These are phyloP conservation scores for Acanthosepion lycidas DNA, from an alignment of 2,888 invertebrate genomes.

Conservation along the genomic window DNA sequence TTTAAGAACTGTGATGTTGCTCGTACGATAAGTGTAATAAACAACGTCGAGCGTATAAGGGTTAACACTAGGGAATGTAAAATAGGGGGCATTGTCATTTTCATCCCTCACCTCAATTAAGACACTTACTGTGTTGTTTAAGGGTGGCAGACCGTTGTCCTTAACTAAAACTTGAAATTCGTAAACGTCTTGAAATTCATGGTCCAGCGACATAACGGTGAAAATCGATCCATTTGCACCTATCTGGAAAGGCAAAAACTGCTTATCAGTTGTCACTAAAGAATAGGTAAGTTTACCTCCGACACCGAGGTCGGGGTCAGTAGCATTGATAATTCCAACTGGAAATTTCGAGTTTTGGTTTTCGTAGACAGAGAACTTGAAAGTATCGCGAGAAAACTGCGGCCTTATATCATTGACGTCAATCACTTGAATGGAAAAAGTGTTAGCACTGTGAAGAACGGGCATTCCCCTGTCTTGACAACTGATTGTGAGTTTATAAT, in stretches of 20 bases:
- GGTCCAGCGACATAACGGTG: background rate
- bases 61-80: background rate
- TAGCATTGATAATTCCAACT: background rate
- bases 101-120: background rate
- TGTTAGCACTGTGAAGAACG: background rate
- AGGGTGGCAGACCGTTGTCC: background rate
- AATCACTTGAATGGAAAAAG: background rate
- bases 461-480: background rate
- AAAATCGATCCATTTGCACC: background rate
- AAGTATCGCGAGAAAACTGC: background rate
- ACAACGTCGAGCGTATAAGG: background rate
- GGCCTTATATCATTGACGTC: background rate
- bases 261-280: background rate
- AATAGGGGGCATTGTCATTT: background rate
- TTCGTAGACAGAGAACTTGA: background rate
- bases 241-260: background rate
- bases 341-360: background rate
- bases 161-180: background rate
- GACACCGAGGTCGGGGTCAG: background rate
- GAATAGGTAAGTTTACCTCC: background rate
- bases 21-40: background rate
- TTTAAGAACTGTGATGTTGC: background rate
- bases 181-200: background rate
- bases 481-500: background rate
- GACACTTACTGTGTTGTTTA: background rate